phyloP scores from a whole-genome alignment of 1,140 invertebrate species.

The Drosophila pseudoobscura region DNA sequence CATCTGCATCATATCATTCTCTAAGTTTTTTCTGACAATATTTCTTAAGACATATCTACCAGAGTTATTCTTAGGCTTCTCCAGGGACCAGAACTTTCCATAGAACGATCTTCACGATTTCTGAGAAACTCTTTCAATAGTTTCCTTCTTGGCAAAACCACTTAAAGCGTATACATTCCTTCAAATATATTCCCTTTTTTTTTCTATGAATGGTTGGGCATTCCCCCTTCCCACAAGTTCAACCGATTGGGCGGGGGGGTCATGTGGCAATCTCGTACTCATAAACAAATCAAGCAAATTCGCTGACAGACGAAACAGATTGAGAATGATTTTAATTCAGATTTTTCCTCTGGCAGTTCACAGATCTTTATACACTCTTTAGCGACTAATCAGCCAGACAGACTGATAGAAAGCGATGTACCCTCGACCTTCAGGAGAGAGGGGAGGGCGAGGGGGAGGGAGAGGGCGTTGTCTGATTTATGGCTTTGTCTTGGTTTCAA shows the following conservation, averaged over 20 bases:
- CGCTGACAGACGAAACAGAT: constrained; percentile 43
- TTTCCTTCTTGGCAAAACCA: too few relatives aligned
- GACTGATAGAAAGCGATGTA: background rate
- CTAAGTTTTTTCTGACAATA: too few relatives aligned
- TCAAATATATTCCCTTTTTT: background rate
- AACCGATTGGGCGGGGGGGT: background rate
- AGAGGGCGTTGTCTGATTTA: background rate
- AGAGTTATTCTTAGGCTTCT: too few relatives aligned
- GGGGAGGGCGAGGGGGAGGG: too few relatives aligned
- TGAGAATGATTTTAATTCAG: background rate
- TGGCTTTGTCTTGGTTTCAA: background rate
- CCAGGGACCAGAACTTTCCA: too few relatives aligned
- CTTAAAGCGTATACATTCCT: background rate
- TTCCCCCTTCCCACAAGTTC: constrained; percentile 8
- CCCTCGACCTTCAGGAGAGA: background rate
- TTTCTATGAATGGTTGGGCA: constrained; percentile 3
- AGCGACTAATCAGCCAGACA: constrained; percentile 23
- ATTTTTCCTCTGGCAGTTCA: constrained; percentile 32
- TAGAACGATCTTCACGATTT: too few relatives aligned
- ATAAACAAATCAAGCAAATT: constrained; percentile 45
- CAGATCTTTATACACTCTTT: constrained; percentile 22
- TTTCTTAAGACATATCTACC: too few relatives aligned
- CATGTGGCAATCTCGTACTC: constrained; percentile 47
- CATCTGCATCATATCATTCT: too few relatives aligned
- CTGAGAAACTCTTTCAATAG: too few relatives aligned